Percentiles rank a stretch among this genome's conserved stretches.
Evolutionary conservation across 2,888 invertebrate genomes (phyloP).

Genomic region (Tortricodes alternella): DNA sequence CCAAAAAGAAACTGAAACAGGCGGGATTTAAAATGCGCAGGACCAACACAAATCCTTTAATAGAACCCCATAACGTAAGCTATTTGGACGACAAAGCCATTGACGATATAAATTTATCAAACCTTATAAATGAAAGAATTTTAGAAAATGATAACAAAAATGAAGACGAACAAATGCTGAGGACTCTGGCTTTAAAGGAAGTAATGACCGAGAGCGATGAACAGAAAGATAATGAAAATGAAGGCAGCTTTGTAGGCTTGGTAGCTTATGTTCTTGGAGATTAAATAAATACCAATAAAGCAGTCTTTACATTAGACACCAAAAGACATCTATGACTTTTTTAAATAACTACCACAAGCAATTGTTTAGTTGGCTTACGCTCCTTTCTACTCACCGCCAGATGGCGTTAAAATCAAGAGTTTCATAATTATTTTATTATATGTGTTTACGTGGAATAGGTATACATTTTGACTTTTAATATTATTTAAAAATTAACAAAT

Average conservation of each 20-base stretch:
- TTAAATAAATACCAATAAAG: not conserved
- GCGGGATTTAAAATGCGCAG: conserved; percentile 56
- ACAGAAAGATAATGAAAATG: conserved; percentile 7
- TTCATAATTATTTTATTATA: not conserved
- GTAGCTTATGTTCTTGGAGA: conserved; percentile 34
- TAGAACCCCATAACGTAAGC: conserved; percentile 36
- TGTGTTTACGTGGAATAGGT: too few species aligned
- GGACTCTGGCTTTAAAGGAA: conserved; percentile 63
- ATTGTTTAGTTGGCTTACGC: too few species aligned
- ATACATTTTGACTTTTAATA: too few species aligned
- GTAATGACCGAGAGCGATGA: conserved; percentile 43
- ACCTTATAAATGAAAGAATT: conserved; percentile 66
- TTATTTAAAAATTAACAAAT: too few species aligned
- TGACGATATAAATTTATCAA: conserved; percentile 67
- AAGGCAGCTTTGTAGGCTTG: conserved; percentile 40
- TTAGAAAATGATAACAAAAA: conserved; percentile 53
- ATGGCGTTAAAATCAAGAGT: not conserved
- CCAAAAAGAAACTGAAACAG: conserved; percentile 63
- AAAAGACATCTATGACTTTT: not conserved
- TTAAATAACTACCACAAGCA: too few species aligned
- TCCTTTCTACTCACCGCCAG: conserved; percentile 4
- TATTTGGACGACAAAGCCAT: conserved; percentile 56
- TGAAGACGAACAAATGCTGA: conserved; percentile 59
- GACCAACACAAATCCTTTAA: conserved; percentile 31
- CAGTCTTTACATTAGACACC: too few species aligned